Evolutionary conservation across 2,797 vertebrate genomes (phyloP), one percentile per base, ranked within the genome.

Genomic region (Adelosebastes latens): DNA sequence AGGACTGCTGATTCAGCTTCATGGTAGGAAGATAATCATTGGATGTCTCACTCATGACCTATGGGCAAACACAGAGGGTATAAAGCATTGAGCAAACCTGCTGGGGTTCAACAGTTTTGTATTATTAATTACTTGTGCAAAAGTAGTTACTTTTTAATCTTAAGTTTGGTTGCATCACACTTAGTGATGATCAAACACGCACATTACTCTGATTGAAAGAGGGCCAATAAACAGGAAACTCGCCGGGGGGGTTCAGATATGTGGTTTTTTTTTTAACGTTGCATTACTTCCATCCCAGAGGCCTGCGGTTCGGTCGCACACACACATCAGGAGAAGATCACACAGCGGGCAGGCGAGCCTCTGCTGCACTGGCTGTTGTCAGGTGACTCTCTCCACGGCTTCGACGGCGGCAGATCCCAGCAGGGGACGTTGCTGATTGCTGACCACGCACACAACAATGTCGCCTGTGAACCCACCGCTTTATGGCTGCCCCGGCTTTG

Each of bases 361-460:
- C 79, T 73, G 89, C 87, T 75, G 75, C 2, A 87, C 89, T 86
- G 80, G 85, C 86, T 89, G 92, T 82, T 80, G 90, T 95, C 93
- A 93, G 90, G 93, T 95, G 93, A 93, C 92, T 92, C 91, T 92
- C 86, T 91, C 89, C 82, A 58, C 82, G 81, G 89, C 87, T 89
- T 93, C 84, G 74, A 56, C 81, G 66, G 90, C 77, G 79, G 91
- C 83, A 79, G 82, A 92, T 93, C 93, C 87, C 94, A 95, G 93
- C 91, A 69, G 95, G 95, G 91, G 89, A 88, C 78, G 77, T 79
- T 60, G 83, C 93, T 95, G 94, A 94, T 95, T 95, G 94, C 92
- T 94, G 93, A 94, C 93, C 93, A 93, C 92, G 85, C 90, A 94
- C 91, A 94, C 93, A 92, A 93, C 91, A 93, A 93, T 93, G 87